Base-by-base conservation (phyloP, 2,888 invertebrate species). In the Pyrrhosoma nymphula region DNA sequence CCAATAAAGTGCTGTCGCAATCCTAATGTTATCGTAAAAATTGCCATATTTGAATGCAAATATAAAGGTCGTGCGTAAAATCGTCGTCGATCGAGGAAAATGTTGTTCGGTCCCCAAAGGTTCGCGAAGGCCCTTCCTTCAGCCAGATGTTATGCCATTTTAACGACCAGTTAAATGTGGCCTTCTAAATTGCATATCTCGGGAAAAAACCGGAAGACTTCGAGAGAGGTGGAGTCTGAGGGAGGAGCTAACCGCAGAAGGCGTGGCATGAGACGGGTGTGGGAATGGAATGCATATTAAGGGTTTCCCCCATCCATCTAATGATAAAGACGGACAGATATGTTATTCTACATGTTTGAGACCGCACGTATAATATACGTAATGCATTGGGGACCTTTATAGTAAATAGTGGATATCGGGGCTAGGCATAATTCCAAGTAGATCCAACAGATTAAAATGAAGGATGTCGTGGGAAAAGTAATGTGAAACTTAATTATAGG, bases 121-220 rank as follows among this genome's bases (percentile, higher is more conserved):
- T 69, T 93, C 39, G 69, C 63, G 93, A 75, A 93, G 93, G 69
- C 16, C 75, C 93, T 63, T 47, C 47, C 47, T 47, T 63, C 56
- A 35, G 63, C 69, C 93, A 69, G 93, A 69, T 75, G 93, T 60
- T 60, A 14, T 30, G n/a, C 82, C 82, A 35, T 75, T 93, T 93
- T 75, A 47, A 75, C 39, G 69, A 75, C 55, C 93, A 69, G 69
- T 39, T 93, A 69, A 69, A 93, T 47, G 18, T 93, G 93, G 63
- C 75, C 93, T 93, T 75, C 47, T 55, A 60, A 47, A 35, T 35
- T 30, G 82, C 35, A 82, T 82, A 26, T 35, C 82, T 82, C 82
- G 1, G 30, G 35, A 30, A 35, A 35, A 35, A 35, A 3, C 82
- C 12, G 35, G 82, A 35, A 35, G 82, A 35, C 14, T 47, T 47